Base-by-base conservation (phyloP, 2,113 vertebrate genomes). In the Lucifuga dentata region DNA sequence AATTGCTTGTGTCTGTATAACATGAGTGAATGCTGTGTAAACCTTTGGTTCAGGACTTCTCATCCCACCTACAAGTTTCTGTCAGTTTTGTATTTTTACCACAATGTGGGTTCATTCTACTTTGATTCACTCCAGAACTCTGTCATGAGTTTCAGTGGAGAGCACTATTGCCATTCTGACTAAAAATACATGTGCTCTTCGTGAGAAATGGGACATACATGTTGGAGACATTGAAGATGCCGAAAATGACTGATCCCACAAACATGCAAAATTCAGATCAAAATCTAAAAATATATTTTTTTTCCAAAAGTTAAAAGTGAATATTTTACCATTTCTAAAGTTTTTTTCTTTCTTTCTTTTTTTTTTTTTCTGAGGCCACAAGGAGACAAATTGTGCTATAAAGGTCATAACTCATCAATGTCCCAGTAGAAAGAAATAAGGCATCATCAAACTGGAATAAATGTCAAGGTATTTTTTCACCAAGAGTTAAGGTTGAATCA, bases 61-160 rank as follows among this genome's bases (percentile, higher is more conserved):
- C 68, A 43, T 69, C 36, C 63, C 74, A 73, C 83, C 81, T 66
- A 86, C 65, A 11, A 71, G 13, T 74, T 68, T 83, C 61, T 38
- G 33, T 74, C 68, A 32, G 4, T 17, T n/a, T n/a, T 71, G 33
- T 74, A 32, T 70, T 76, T 66, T 84, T 15, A 69, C 73, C 76
- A 63, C 84, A 77, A 70, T 49, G 40, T 11, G 2, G 11, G 5
- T 38, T 80, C 16, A 15, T 26, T 55, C 32, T 56, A 44, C 64
- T 71, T n/a, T n/a, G n/a, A n/a, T n/a, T n/a, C n/a, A n/a, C 45
- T 43, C 71, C 43, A 21, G 43, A 83, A 73, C 44, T 16, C 32
- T 75, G 76, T 83, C 73, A 80, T 23, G 63, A 41, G 68, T 86
- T 86, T 85, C 66, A 20, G 63, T 61, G 67, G 63, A 41, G 60